A percentile compares a stretch with the other conserved stretches of the same genome.
These are phyloP conservation scores for Diadromus collaris DNA, from an alignment of 2,888 invertebrate species.

Conservation along the genomic window DNA sequence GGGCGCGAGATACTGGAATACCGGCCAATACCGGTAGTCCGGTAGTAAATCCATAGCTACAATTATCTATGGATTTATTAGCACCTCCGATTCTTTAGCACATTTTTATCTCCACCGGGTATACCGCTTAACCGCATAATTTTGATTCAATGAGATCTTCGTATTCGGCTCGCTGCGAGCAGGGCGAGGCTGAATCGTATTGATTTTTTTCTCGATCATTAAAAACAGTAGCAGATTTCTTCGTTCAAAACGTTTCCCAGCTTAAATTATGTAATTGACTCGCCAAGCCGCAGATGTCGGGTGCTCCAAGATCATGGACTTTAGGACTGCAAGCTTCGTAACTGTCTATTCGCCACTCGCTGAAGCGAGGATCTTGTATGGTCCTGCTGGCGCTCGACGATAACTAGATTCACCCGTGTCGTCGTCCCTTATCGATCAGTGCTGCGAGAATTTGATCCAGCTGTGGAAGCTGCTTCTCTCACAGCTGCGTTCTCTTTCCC, in stretches of 20 bases:
- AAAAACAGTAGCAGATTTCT: slow-evolving; percentile 16
- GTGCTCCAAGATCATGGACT: slow-evolving; percentile 4
- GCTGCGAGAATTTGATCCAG: not conserved
- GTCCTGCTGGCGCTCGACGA: not conserved
- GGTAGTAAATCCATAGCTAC: too few relatives aligned
- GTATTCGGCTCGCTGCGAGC: not conserved
- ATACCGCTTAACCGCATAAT: not conserved
- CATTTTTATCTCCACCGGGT: not conserved
- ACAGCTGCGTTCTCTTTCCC: not conserved
- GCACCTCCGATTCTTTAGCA: not conserved
- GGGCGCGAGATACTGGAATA: slow-evolving; percentile 4
- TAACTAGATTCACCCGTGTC: slow-evolving; percentile 3
- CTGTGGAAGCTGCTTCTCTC: slow-evolving; percentile 3
- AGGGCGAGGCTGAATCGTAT: slow-evolving; percentile 4
- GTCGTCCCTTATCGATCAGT: not conserved
- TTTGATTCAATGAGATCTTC: not conserved
- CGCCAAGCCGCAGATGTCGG: slow-evolving; percentile 11
- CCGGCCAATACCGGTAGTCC: not conserved
- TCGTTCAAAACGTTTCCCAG: slow-evolving; percentile 20
- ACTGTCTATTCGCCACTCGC: not conserved
- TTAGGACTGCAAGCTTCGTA: not conserved
- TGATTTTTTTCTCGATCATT: slow-evolving; percentile 14
- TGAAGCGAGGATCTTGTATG: not conserved
- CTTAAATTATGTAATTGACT: slow-evolving; percentile 13
- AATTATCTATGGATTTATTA: slow-evolving; percentile 1